These are phyloP conservation scores for Neosalanx taihuensis DNA, from an alignment of 2,797 vertebrate species.

Conservation along the genomic window DNA sequence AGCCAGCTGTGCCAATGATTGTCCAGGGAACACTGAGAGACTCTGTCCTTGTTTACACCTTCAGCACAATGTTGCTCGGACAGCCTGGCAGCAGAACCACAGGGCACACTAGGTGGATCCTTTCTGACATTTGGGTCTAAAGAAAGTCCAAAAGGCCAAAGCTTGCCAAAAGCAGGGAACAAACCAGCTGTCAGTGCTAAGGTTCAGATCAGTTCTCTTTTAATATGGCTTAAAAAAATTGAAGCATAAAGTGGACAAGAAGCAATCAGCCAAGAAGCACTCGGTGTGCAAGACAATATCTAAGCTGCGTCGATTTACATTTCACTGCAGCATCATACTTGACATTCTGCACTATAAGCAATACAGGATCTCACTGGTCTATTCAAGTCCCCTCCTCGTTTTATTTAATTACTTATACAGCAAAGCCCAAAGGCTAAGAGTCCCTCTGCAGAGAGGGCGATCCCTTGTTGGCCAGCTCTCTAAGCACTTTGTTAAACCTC, in stretches of 20 bases:
- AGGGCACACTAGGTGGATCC: background rate
- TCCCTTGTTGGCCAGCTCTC: slow-evolving; percentile 48
- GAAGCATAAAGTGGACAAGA: background rate
- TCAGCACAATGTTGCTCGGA: slow-evolving; percentile 39
- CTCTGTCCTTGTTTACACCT: slow-evolving; percentile 31
- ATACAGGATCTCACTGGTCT: slow-evolving; percentile 17
- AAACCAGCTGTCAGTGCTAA: background rate
- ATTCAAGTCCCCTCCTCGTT: slow-evolving; percentile 11
- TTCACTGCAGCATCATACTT: background rate
- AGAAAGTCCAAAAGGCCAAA: background rate
- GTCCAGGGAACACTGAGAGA: slow-evolving; percentile 28
- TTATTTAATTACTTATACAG: slow-evolving; percentile 39
- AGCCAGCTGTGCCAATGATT: slow-evolving; percentile 30
- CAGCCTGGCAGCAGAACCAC: slow-evolving; percentile 21
- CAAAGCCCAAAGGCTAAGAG: slow-evolving; percentile 28
- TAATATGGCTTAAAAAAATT: too few species aligned
- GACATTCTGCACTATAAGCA: slow-evolving; percentile 8
- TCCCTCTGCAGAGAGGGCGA: slow-evolving; percentile 39
- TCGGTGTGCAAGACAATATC: background rate
- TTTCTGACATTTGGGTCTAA: background rate
- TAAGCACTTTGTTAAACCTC: slow-evolving; percentile 55
- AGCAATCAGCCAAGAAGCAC: background rate
- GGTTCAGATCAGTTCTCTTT: background rate
- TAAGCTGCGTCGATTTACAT: slow-evolving; percentile 1
- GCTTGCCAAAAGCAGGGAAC: background rate